A percentile compares a stretch with the other conserved stretches of the same genome.
phyloP scores from a whole-genome alignment of 2,113 vertebrate genomes.

The Malaclemys terrapin region DNA sequence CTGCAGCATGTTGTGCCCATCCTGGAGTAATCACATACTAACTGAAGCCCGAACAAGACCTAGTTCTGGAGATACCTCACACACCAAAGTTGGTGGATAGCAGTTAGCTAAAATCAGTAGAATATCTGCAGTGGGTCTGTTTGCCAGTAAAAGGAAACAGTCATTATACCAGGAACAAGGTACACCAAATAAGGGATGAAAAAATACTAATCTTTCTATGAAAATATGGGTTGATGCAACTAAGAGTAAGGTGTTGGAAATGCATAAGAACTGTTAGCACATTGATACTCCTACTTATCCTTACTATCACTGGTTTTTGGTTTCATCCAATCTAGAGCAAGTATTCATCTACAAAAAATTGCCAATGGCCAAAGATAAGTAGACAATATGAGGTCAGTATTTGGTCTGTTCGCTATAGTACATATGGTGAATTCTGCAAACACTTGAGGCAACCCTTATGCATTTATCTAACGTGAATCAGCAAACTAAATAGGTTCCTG shows the following conservation, averaged over 20 bases:
- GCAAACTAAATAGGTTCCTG: neutral
- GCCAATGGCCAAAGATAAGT: neutral
- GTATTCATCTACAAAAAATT: neutral
- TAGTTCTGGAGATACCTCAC: neutral
- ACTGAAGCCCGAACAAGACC: neutral
- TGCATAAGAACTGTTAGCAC: neutral
- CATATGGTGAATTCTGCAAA: neutral
- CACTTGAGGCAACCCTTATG: neutral
- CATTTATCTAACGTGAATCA: neutral
- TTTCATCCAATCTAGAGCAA: neutral
- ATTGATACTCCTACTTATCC: neutral
- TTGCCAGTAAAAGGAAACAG: neutral
- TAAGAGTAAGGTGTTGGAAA: neutral
- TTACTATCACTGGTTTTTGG: neutral
- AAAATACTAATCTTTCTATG: neutral
- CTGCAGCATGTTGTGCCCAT: neutral
- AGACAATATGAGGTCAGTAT: neutral
- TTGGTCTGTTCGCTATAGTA: neutral
- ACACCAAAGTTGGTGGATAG: neutral
- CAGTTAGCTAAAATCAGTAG: neutral
- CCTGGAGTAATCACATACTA: neutral
- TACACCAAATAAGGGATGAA: neutral
- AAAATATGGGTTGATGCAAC: neutral
- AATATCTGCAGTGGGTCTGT: neutral
- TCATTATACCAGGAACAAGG: neutral